Evolutionary conservation across 2,113 vertebrate genomes (phyloP), one percentile per base, ranked within the genome.

Genomic region (Poeciliopsis occidentalis): DNA sequence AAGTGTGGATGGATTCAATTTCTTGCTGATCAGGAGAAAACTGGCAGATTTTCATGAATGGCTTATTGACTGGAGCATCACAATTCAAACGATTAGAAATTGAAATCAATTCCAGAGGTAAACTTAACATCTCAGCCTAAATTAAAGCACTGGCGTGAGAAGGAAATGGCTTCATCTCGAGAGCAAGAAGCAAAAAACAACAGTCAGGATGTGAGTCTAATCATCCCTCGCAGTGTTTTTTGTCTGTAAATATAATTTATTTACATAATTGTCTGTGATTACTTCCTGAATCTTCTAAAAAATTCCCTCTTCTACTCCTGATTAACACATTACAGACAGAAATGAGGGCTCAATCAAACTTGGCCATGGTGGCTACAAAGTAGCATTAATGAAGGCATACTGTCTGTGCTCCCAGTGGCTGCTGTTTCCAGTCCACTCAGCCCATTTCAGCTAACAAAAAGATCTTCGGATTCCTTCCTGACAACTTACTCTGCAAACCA

Each of bases 401-500:
- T 54, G 15, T 54, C 51, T 24, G 51, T 24, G 24, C 17, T 24
- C 8, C 22, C 7, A 24, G 22, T 54, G 51, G 24, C 19, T 57
- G 8, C 22, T 57, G 26, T 32, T 70, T 65, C 64, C 72, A 80
- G 70, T 84, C 54, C 67, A 69, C 57, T 60, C 69, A 76, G 82
- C 75, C 67, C 73, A 4, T 51, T 41, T 71, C 67, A 76, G 73
- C 39, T 60, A 86, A 83, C 73, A 85, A 75, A 69, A 83, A 26
- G 15, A 67, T 67, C 44, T 83, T 83, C 72, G 66, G 67, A 73
- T 70, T 67, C 81, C 74, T 69, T 66, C 76, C 80, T 83, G 83
- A 79, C 77, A 76, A 84, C 77, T 66, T 80, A 65, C 26, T 60
- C 60, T 74, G 24, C 80, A 83, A 92, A 88, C 75, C 65, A 72